Percentiles rank a stretch among this genome's conserved stretches.
Evolutionary conservation across 2,888 invertebrate species (phyloP).

Genomic region (Sicus ferrugineus): DNA sequence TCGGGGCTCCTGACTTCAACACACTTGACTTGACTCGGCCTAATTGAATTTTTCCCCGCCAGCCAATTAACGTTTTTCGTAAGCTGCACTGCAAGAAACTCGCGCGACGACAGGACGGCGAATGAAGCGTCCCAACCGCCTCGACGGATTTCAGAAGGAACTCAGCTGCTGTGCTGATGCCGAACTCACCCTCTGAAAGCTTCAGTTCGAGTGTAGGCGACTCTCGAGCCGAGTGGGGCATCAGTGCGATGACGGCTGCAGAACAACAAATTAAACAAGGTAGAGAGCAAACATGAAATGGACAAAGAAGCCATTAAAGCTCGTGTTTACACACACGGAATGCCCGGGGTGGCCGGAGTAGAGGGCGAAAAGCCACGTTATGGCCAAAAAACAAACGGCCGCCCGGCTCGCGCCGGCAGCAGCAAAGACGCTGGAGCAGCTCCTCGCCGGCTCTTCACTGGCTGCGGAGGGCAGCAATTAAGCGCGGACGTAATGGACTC

Average conservation of each 20-base stretch:
- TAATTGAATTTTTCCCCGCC: conserved; percentile 20
- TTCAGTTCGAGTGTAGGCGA: not conserved
- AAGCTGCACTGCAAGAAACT: not conserved
- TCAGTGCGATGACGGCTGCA: not conserved
- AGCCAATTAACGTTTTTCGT: conserved; percentile 11
- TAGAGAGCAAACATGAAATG: conserved; percentile 8
- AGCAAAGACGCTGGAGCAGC: conserved; percentile 13
- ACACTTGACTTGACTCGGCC: conserved; percentile 8
- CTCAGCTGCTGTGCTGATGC: not conserved
- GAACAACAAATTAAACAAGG: conserved; percentile 28
- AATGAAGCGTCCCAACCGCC: not conserved
- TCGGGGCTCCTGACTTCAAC: not conserved
- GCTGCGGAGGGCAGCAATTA: conserved; percentile 55
- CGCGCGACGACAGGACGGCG: not conserved
- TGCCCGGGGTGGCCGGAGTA: conserved; percentile 9
- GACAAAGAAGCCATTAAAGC: conserved; percentile 20
- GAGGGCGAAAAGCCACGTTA: conserved; percentile 2
- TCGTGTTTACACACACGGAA: conserved; percentile 19
- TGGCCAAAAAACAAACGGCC: conserved; percentile 12
- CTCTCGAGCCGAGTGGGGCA: not conserved
- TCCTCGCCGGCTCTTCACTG: conserved; percentile 7
- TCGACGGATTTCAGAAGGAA: too few species aligned
- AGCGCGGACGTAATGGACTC: conserved; percentile 60
- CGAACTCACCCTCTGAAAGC: not conserved
- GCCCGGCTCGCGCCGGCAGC: not conserved